Evolutionary conservation across 2,888 invertebrate genomes (phyloP), one percentile per base, ranked within the genome.

Genomic region (Alsophila aescularia): DNA sequence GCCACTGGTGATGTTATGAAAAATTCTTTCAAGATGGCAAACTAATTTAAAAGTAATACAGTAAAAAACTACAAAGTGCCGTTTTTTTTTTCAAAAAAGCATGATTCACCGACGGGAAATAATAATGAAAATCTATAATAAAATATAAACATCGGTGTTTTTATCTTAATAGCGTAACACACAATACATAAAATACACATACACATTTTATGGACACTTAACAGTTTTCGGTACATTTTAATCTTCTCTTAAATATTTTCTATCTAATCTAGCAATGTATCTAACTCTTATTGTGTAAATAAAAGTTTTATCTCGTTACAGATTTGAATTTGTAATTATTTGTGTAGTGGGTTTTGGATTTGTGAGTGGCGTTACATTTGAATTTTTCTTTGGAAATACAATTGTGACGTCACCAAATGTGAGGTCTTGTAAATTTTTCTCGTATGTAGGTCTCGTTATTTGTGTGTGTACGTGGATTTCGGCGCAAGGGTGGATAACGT

Each of bases 231-330:
- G 73, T 79, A 79, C 74, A 84, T 79, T 88, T 82, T 84, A 80
- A 81, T 85, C 88, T 90, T 88, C 85, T 89, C 87, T 85, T 89
- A 83, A 87, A 87, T 87, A 90, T 90, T 91, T 90, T 87, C 89
- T 90, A 81, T 90, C 89, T 90, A 88, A 90, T 77, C 82, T 90
- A 89, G 89, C 81, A 68, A 81, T 83, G 83, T 88, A 87, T 81
- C 82, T 86, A 87, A 89, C 80, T 87, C 83, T 86, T 85, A 85
- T 83, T 79, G 85, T 91, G 90, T 90, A 90, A 89, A 90, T 90
- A 90, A 90, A 87, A 77, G 80, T 90, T 83, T 86, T 81, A 82
- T 85, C 85, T 88, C 79, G 79, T 91, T 89, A 85, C 90, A 90
- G 90, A 90, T 83, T 85, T 86, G 67, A 81, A 79, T 88, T 80